These are phyloP conservation scores for Mesorhabditis sp. DNA, from an alignment of 2,888 invertebrate species.

Conservation along the genomic window DNA sequence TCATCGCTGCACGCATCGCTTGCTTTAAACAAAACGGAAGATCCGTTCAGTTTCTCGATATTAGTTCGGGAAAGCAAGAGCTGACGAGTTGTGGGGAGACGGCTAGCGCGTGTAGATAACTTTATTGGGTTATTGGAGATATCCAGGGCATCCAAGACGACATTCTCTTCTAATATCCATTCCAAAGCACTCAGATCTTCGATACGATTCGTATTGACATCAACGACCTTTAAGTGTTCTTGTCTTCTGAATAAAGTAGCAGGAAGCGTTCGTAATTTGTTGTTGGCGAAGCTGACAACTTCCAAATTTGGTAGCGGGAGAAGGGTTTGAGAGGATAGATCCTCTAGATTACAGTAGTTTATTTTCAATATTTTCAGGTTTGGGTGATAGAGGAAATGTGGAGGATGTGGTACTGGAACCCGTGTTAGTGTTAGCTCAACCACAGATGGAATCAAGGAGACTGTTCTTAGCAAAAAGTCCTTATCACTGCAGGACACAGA, in stretches of 20 bases:
- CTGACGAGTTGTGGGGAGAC: conserved; percentile 39
- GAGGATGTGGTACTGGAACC: conserved; percentile 38
- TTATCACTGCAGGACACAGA: conserved; percentile 16
- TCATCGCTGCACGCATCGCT: conserved; percentile 12
- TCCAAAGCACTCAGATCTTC: conserved; percentile 32
- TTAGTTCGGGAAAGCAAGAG: conserved; percentile 36
- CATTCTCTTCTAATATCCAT: conserved; percentile 36
- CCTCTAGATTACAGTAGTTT: conserved; percentile 37
- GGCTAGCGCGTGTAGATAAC: conserved; percentile 23
- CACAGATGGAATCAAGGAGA: conserved; percentile 28
- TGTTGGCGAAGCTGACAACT: conserved; percentile 40
- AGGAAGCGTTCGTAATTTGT: conserved; percentile 40
- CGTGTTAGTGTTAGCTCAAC: conserved; percentile 11
- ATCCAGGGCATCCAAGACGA: conserved; percentile 41
- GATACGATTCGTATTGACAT: conserved; percentile 41
- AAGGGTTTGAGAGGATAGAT: conserved; percentile 38
- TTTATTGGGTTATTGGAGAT: conserved; percentile 42
- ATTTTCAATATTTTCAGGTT: conserved; percentile 37
- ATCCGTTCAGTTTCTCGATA: conserved; percentile 34
- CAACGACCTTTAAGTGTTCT: conserved; percentile 27
- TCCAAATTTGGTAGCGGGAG: conserved; percentile 47
- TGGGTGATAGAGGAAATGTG: conserved; percentile 46
- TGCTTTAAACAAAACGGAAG: conserved; percentile 34
- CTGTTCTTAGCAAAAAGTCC: conserved; percentile 27
- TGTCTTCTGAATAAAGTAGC: conserved; percentile 38